Evolutionary conservation across 2,888 invertebrate genomes (phyloP).

Genomic region (Zaprionus lineosus): DNA sequence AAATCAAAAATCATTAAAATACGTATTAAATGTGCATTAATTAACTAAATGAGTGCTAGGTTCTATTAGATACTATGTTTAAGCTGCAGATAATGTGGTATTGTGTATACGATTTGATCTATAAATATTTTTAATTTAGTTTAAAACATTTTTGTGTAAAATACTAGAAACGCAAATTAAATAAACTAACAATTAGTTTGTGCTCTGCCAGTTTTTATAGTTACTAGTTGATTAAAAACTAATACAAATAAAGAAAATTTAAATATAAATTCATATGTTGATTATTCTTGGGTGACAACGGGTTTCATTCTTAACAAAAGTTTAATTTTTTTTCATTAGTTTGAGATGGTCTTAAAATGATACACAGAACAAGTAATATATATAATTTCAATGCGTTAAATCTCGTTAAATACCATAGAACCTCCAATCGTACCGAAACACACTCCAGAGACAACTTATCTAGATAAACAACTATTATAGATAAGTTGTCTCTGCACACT

Average conservation of each 20-base stretch:
- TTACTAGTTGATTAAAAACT: conserved; percentile 17
- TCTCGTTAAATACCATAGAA: too few relatives aligned
- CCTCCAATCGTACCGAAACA: too few relatives aligned
- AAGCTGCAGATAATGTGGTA: conserved; percentile 27
- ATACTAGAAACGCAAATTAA: conserved; percentile 31
- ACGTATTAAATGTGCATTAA: conserved; percentile 50
- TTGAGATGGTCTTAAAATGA: too few relatives aligned
- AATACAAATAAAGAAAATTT: conserved; percentile 10
- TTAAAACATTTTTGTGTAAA: conserved; percentile 47
- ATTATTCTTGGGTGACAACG: too few relatives aligned
- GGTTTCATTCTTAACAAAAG: too few relatives aligned
- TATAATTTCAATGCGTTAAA: too few relatives aligned
- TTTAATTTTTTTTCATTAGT: too few relatives aligned
- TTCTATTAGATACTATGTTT: conserved; percentile 22
- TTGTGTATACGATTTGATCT: conserved; percentile 61
- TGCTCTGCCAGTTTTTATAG: conserved; percentile 23
- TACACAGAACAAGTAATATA: too few relatives aligned
- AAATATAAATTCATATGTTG: background rate
- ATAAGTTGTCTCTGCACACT: too few relatives aligned
- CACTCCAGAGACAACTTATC: too few relatives aligned
- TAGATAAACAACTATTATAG: too few relatives aligned
- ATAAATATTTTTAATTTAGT: conserved; percentile 45
- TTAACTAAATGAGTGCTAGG: conserved; percentile 40
- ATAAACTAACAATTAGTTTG: conserved; percentile 27
- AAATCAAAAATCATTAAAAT: conserved; percentile 12